Evolutionary conservation across 2,888 invertebrate genomes (phyloP).

Genomic region (Dryomyza anilis): DNA sequence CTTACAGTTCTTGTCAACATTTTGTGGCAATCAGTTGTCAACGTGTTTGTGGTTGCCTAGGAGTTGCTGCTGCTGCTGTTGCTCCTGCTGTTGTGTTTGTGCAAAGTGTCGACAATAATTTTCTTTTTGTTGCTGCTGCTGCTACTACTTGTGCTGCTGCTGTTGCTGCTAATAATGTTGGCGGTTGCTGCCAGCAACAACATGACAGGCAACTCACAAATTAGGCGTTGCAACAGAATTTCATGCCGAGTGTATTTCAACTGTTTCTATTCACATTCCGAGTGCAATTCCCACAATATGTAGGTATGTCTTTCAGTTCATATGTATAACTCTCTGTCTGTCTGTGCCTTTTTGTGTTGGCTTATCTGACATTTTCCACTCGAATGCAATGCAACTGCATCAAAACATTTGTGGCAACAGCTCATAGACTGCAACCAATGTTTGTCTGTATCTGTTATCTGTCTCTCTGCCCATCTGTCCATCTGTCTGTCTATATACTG

Average conservation of each 20-base stretch:
- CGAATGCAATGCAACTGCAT: too few species aligned
- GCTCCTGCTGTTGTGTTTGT: background rate
- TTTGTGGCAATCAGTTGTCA: background rate
- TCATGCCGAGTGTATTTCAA: background rate
- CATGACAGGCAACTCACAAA: background rate
- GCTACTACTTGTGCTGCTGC: background rate
- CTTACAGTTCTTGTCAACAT: too few species aligned
- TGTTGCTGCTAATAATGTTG: background rate
- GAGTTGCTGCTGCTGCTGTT: background rate
- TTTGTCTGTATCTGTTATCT: background rate
- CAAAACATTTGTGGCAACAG: too few species aligned
- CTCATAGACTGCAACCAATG: too few species aligned
- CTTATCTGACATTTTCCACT: background rate
- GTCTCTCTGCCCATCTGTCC: background rate
- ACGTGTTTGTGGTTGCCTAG: background rate
- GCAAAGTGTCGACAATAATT: too few species aligned
- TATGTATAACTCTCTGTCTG: background rate
- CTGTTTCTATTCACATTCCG: too few species aligned
- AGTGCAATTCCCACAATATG: background rate
- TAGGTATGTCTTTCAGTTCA: background rate
- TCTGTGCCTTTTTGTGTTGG: background rate
- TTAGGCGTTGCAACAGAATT: background rate
- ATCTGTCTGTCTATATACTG: background rate
- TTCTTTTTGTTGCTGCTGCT: background rate
- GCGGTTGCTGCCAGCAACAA: background rate